Evolutionary conservation across 2,797 vertebrate species (phyloP).

Genomic region (Threskiornis aethiopicus): DNA sequence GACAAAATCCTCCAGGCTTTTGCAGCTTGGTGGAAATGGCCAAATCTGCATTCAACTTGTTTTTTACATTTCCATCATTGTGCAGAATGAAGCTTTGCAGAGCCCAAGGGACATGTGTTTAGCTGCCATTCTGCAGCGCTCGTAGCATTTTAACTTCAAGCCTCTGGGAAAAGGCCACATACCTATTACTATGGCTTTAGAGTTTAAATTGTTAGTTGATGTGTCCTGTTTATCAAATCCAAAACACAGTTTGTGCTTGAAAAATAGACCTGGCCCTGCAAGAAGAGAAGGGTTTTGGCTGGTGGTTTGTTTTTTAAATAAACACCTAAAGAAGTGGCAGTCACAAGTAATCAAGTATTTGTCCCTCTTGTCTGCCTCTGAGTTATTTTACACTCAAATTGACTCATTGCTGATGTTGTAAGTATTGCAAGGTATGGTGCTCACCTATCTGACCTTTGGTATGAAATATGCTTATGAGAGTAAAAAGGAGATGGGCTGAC

Average conservation of each 20-base stretch:
- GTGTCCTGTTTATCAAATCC: slow-evolving; percentile 41
- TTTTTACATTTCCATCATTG: slow-evolving; percentile 17
- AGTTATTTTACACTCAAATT: neutral
- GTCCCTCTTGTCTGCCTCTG: neutral
- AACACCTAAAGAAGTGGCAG: neutral
- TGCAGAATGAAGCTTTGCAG: neutral
- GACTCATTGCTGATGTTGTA: neutral
- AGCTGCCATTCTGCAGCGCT: neutral
- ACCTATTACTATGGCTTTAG: slow-evolving; percentile 42
- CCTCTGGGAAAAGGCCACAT: slow-evolving; percentile 22
- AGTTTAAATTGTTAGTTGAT: slow-evolving; percentile 46
- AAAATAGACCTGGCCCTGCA: slow-evolving; percentile 18
- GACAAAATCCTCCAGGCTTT: slow-evolving; percentile 23
- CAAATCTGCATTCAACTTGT: slow-evolving; percentile 26
- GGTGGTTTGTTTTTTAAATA: neutral
- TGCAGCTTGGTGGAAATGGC: neutral
- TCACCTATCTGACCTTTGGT: neutral
- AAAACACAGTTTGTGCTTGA: slow-evolving; percentile 26
- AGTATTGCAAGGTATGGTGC: neutral
- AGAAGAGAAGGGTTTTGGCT: neutral
- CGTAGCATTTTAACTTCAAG: slow-evolving; percentile 23
- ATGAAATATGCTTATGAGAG: neutral
- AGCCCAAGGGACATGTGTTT: neutral
- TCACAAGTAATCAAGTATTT: slow-evolving; percentile 2
- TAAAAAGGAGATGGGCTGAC: neutral